phyloP scores from a whole-genome alignment of 1,140 invertebrate genomes.

The Leptinotarsa lineolata region DNA sequence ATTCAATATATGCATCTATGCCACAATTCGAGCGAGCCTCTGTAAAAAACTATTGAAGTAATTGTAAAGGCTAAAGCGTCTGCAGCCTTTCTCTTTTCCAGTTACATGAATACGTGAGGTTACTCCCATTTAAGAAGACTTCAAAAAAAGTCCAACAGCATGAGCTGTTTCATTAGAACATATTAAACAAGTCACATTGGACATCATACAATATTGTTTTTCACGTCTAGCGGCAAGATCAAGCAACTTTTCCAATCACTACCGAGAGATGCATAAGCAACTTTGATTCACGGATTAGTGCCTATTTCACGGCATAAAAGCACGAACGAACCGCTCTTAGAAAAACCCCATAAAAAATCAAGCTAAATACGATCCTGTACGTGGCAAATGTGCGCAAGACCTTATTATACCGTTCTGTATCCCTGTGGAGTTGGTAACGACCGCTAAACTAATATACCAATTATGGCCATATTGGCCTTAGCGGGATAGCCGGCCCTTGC shows the following conservation, averaged over 20 bases:
- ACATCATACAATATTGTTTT: too few species aligned
- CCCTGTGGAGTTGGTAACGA: constrained; percentile 48
- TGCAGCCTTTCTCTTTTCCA: too few species aligned
- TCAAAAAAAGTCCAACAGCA: too few species aligned
- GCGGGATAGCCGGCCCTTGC: constrained; percentile 13
- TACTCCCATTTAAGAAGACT: too few species aligned
- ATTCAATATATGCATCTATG: background rate
- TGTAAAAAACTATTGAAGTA: too few species aligned
- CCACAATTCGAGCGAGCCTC: background rate
- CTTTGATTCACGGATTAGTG: constrained; percentile 6
- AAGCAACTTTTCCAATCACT: background rate
- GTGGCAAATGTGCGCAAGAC: constrained; percentile 36
- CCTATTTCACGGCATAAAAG: constrained; percentile 8
- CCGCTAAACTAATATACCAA: constrained; percentile 54
- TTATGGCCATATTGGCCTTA: constrained; percentile 46
- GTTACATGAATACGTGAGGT: too few species aligned
- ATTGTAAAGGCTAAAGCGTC: too few species aligned
- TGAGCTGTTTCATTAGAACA: too few species aligned
- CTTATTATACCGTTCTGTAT: constrained; percentile 25
- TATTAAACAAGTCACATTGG: background rate
- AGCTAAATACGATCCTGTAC: constrained; percentile 24
- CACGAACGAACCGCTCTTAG: constrained; percentile 7
- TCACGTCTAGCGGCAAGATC: background rate
- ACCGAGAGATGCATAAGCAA: background rate
- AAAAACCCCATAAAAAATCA: constrained; percentile 8